A percentile compares a stretch with the other conserved stretches of the same genome.
Evolutionary conservation across 2,113 vertebrate genomes (phyloP).

Genomic region (Sisor rabdophorus): DNA sequence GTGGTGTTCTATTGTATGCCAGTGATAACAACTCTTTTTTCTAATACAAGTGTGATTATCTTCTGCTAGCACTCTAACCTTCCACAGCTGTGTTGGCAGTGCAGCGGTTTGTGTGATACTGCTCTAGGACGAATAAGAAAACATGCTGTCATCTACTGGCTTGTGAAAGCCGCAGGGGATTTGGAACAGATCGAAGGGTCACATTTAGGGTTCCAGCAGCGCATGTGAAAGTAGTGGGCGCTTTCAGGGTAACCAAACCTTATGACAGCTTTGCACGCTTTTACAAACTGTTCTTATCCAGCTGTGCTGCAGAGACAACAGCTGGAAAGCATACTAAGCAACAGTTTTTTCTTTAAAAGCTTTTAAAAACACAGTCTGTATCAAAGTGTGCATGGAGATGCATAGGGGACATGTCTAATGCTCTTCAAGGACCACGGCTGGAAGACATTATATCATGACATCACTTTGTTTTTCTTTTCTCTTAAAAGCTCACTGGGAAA

Average conservation of each 20-base stretch:
- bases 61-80: slow-evolving; percentile 10
- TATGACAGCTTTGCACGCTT: slow-evolving; percentile 5
- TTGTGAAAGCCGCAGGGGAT: slow-evolving; percentile 6
- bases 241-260: slow-evolving; percentile 42
- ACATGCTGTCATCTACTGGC: slow-evolving; percentile 7
- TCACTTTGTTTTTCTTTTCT: not conserved
- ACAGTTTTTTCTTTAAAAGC: not conserved
- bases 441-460: not conserved
- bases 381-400: not conserved
- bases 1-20: not conserved
- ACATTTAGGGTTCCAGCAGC: slow-evolving; percentile 12
- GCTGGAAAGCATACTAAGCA: not conserved
- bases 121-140: slow-evolving; percentile 3
- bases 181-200: slow-evolving; percentile 11
- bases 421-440: slow-evolving; percentile 12
- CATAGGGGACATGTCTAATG: not conserved
- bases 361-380: not conserved
- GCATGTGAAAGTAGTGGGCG: slow-evolving; percentile 61
- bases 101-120: not conserved
- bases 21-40: not conserved
- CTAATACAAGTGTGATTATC: not conserved
- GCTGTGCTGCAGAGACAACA: not conserved
- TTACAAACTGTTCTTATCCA: not conserved
- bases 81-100: slow-evolving; percentile 24
- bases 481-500: not conserved